phyloP scores from a whole-genome alignment of 1,140 invertebrate species.

The Elysia chlorotica region DNA sequence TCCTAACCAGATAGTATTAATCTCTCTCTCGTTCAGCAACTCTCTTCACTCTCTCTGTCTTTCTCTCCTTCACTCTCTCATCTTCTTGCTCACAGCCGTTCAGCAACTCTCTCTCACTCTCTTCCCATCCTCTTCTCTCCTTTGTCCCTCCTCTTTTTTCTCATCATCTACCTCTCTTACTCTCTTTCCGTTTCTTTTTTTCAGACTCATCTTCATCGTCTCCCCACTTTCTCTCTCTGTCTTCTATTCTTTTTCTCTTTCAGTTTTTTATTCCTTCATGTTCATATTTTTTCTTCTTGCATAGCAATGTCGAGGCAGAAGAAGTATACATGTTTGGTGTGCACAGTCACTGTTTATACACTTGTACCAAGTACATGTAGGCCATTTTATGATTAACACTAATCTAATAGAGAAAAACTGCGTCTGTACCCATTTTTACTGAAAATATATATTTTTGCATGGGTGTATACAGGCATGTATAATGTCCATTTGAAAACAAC shows the following conservation, averaged over 20 bases:
- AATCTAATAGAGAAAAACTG: too few species aligned
- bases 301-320: too few species aligned
- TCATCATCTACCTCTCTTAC: neutral
- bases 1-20: too few species aligned
- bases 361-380: too few species aligned
- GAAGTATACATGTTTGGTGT: too few species aligned
- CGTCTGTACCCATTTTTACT: too few species aligned
- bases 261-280: neutral
- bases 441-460: too few species aligned
- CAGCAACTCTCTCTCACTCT: neutral
- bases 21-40: neutral
- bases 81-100: constrained; percentile 1
- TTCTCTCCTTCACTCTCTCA: neutral
- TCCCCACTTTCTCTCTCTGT: neutral
- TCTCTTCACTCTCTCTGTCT: neutral
- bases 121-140: neutral
- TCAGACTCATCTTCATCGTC: neutral
- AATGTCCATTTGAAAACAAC: too few species aligned
- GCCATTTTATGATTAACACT: too few species aligned
- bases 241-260: neutral
- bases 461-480: too few species aligned
- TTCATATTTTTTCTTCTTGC: neutral
- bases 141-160: neutral
- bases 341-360: too few species aligned
- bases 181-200: neutral